Base-by-base conservation (phyloP, 2,888 invertebrate species). In the Harmothoe impar region DNA sequence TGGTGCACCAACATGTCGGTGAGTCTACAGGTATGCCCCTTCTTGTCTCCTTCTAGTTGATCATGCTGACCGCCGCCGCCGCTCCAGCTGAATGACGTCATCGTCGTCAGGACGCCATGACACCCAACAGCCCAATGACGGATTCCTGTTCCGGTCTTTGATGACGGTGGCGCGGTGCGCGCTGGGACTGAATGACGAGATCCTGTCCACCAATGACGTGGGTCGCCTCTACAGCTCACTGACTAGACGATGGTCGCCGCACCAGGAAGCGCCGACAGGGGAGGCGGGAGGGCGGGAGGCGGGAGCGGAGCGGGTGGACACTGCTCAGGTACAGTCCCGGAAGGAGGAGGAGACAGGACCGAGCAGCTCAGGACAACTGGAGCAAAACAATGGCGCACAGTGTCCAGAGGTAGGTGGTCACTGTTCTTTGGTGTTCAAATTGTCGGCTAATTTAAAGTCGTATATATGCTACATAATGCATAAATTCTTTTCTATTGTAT, bases 31-130 rank as follows among this genome's bases (percentile, higher is more conserved):
- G 43, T 43, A 43, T 43, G 5, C 43, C 43, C 10, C 43, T 43
- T 43, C 10, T 43, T 43, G 43, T 43, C 43, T 43, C 20, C 20
- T 20, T 12, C 62, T 25, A 72, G 72, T 72, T 72, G 72, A 72
- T 43, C 5, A 3, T 72, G 72, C 25, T 3, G 0, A 17, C 31
- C 72, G 20, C 25, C 29, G 25, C 0, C 25, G 25, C 29, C 15
- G 72, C 72, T 72, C 31, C 3, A 29, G 62, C n/a, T n/a, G 72
- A n/a, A 29, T 72, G 72, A 62, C 62, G 62, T 62, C 62, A n/a
- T 72, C 72, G 17, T 23, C 72, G 72, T n/a, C 23, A n/a, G 62
- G 72, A 23, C 25, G 72, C 72, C 72, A 72, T 72, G 72, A 72
- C 29, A 29, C 72, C 25, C 3, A 25, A 29, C 29, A 25, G 29